phyloP scores from a whole-genome alignment of 2,797 vertebrate species.

The Helostoma temminkii region DNA sequence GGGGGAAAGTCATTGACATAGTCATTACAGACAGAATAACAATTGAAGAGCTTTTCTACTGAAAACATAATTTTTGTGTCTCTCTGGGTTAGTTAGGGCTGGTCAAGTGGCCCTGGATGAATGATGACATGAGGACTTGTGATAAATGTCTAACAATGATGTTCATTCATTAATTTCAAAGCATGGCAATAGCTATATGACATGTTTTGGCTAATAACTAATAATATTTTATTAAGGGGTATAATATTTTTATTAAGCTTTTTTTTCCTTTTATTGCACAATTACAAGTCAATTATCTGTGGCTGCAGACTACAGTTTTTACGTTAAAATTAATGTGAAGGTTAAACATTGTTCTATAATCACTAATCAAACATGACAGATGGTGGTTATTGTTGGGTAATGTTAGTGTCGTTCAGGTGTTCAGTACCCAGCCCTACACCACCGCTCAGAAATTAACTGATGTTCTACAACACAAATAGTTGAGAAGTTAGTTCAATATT shows the following conservation, averaged over 20 bases:
- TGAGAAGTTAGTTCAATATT: too few relatives aligned
- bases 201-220: conserved; percentile 3
- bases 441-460: too few relatives aligned
- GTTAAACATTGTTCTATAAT: conserved; percentile 5
- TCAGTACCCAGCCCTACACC: too few relatives aligned
- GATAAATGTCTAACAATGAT: conserved; percentile 14
- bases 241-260: too few relatives aligned
- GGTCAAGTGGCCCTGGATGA: conserved; percentile 34
- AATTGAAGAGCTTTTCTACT: conserved; percentile 49
- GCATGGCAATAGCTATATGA: background rate
- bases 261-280: background rate
- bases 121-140: conserved; percentile 8
- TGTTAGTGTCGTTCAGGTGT: conserved; percentile 25
- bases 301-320: too few relatives aligned
- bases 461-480: too few relatives aligned
- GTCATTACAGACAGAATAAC: conserved; percentile 53
- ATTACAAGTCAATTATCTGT: background rate
- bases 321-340: too few relatives aligned
- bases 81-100: conserved; percentile 2
- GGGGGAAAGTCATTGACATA: conserved; percentile 60
- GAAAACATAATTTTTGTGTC: conserved; percentile 41
- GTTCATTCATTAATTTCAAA: conserved; percentile 17
- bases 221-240: too few relatives aligned
- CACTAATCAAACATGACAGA: conserved; percentile 29
- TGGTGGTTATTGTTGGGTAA: conserved; percentile 17